Evolutionary conservation across 2,888 invertebrate species (phyloP).

Genomic region (Dryococelus australis): DNA sequence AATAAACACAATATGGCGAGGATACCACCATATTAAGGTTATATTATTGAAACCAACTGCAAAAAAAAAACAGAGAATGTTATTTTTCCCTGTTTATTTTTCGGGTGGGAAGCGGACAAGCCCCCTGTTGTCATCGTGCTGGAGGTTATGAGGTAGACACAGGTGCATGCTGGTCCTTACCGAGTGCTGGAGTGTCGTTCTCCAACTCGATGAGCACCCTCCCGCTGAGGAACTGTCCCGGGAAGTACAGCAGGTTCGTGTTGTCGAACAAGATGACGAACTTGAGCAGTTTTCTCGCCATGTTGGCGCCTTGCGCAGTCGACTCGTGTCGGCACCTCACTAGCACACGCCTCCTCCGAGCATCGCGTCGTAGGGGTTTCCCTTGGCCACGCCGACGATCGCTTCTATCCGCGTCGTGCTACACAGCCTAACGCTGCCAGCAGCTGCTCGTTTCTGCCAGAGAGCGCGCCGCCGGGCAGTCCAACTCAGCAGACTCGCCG

Average conservation of each 20-base stretch:
- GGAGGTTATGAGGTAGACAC: background rate
- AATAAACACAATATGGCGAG: no score
- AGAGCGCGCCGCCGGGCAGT: no score
- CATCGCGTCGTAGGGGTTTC: background rate
- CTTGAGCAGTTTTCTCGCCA: conserved; percentile 84
- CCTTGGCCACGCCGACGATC: no score
- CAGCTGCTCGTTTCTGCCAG: no score
- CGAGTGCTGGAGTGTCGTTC: conserved; percentile 90
- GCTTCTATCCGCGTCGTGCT: no score
- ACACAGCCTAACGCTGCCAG: no score
- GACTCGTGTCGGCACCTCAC: background rate
- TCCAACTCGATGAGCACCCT: conserved; percentile 91
- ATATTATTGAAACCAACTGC: no score
- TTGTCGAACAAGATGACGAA: conserved; percentile 94
- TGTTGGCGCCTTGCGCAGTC: background rate
- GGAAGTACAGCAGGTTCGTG: conserved; percentile 90
- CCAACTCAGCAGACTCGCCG: background rate
- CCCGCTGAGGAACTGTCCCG: conserved; percentile 91
- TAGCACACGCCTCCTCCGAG: background rate
- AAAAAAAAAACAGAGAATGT: no score
- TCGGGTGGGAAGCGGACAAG: no score
- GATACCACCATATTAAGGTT: no score
- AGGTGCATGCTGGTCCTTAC: conserved; percentile 62
- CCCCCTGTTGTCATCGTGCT: background rate
- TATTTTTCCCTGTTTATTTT: no score